Conservation (phyloP, 2,888 invertebrate species). For the Dicyrtoma fusca region DNA sequence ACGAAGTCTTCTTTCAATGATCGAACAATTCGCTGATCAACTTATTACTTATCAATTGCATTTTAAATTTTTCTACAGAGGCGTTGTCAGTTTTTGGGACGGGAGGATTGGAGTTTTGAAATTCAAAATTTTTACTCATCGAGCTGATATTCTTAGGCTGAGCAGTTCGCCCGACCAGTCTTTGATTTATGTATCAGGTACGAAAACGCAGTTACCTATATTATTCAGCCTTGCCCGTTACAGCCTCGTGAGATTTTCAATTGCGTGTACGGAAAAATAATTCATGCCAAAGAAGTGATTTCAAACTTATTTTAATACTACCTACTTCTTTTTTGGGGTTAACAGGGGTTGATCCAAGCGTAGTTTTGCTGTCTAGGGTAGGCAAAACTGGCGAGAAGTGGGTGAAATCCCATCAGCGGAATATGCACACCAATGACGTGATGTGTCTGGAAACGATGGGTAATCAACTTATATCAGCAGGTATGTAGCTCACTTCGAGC, state of each 20-base stretch:
- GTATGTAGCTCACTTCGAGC: constrained; percentile 56
- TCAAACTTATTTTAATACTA: neutral
- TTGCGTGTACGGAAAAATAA: neutral
- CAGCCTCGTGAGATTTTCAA: too few species aligned
- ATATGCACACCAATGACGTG: constrained; percentile 86
- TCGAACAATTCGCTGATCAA: too few species aligned
- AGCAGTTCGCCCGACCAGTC: constrained; percentile 72
- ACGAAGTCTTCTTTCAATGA: too few species aligned
- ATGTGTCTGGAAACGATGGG: constrained; percentile 70
- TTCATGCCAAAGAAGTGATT: too few species aligned
- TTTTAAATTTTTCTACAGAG: too few species aligned
- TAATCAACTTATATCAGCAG: constrained; percentile 76
- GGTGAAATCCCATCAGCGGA: constrained; percentile 79
- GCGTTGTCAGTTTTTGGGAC: constrained; percentile 87
- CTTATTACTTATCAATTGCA: too few species aligned
- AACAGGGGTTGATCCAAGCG: constrained; percentile 72
- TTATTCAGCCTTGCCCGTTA: too few species aligned
- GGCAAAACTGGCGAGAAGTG: constrained; percentile 68
- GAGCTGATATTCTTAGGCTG: constrained; percentile 77
- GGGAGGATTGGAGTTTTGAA: constrained; percentile 76
- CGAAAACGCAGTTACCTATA: too few species aligned
- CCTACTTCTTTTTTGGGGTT: neutral
- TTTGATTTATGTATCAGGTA: constrained; percentile 74
- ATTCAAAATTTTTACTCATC: constrained; percentile 77
- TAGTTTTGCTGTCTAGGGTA: constrained; percentile 75